Evolutionary conservation across 2,888 invertebrate genomes (phyloP).

Genomic region (Coelinius sp.): DNA sequence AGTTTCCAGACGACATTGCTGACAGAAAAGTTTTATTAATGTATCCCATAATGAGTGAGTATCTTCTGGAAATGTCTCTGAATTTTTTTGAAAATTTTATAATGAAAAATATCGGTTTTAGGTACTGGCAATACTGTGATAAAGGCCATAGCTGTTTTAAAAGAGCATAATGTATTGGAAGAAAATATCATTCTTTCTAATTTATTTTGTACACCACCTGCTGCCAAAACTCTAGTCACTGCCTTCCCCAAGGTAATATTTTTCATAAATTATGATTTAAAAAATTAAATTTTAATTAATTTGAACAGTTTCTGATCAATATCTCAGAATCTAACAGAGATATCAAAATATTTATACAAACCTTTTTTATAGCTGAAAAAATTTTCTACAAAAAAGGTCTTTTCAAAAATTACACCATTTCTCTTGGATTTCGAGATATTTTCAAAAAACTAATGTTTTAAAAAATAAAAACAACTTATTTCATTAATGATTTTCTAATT

Average conservation of each 20-base stretch:
- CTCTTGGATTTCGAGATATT: too few species aligned
- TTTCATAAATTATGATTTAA: slow-evolving; percentile 29
- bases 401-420: too few species aligned
- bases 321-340: too few species aligned
- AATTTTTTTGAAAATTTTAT: neutral
- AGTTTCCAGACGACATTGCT: slow-evolving; percentile 96
- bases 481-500: too few species aligned
- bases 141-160: slow-evolving; percentile 93
- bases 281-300: slow-evolving; percentile 5
- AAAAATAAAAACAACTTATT: too few species aligned
- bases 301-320: too few species aligned
- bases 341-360: too few species aligned
- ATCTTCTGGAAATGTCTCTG: slow-evolving; percentile 25
- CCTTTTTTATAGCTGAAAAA: too few species aligned
- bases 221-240: slow-evolving; percentile 86
- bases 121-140: slow-evolving; percentile 96
- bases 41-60: slow-evolving; percentile 97
- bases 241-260: slow-evolving; percentile 82
- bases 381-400: too few species aligned
- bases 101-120: slow-evolving; percentile 57
- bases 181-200: slow-evolving; percentile 97
- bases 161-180: slow-evolving; percentile 94
- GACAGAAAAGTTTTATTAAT: slow-evolving; percentile 91
- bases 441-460: too few species aligned
- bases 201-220: slow-evolving; percentile 95